These are phyloP conservation scores for Saxicola maurus DNA, from an alignment of 2,797 vertebrate species.

Conservation along the genomic window DNA sequence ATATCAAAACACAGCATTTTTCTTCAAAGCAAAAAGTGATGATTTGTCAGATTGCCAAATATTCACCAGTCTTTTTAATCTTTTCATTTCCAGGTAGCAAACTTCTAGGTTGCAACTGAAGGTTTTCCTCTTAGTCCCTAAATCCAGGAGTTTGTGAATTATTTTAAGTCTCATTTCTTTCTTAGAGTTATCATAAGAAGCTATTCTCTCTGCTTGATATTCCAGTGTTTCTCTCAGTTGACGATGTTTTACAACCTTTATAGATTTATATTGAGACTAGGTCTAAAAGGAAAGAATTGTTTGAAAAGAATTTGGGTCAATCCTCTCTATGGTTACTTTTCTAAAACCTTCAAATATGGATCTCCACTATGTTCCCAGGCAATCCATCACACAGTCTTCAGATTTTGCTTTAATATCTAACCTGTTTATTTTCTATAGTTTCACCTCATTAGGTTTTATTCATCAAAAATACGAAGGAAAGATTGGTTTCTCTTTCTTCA, in stretches of 20 bases:
- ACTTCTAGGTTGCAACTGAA: not conserved
- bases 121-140: not conserved
- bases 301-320: not conserved
- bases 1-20: not conserved
- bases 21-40: not conserved
- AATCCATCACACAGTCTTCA: not conserved
- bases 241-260: accelerated
- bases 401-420: not conserved
- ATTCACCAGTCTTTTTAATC: not conserved
- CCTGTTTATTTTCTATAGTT: not conserved
- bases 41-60: not conserved
- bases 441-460: not conserved
- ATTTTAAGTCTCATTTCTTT: not conserved
- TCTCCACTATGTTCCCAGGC: not conserved
- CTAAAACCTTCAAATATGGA: not conserved
- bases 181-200: not conserved
- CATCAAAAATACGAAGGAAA: not conserved
- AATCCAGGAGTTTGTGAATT: not conserved
- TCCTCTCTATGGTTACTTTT: accelerated
- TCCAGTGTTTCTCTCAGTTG: not conserved
- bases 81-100: not conserved
- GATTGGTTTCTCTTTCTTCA: not conserved
- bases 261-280: not conserved
- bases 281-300: not conserved
- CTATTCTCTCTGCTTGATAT: not conserved